These are phyloP conservation scores for Pediacus dermestoides DNA, from an alignment of 2,888 invertebrate species.

Conservation along the genomic window DNA sequence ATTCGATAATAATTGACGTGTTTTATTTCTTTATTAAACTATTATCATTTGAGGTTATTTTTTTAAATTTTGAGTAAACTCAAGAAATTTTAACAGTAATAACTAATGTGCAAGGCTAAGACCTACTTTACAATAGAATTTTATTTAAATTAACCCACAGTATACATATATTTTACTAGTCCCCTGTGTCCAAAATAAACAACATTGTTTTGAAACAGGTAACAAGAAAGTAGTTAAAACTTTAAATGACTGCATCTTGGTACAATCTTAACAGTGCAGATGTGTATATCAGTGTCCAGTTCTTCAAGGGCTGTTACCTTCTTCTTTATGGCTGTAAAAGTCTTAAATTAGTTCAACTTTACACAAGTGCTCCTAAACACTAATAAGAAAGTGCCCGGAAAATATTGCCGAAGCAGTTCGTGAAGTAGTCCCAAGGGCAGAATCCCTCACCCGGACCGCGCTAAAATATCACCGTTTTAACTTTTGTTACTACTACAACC, in stretches of 20 bases:
- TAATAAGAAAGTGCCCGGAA: conserved; percentile 49
- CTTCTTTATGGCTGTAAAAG: conserved; percentile 49
- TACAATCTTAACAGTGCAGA: conserved; percentile 35
- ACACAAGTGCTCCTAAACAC: conserved; percentile 48
- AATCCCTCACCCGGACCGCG: conserved; percentile 38
- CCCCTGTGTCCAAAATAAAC: background rate
- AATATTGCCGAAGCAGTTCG: conserved; percentile 43
- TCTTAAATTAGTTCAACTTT: conserved; percentile 51
- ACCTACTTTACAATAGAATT: too few relatives aligned
- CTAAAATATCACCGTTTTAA: conserved; percentile 40
- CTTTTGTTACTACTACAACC: conserved; percentile 30
- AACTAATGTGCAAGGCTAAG: too few relatives aligned
- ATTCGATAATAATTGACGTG: too few relatives aligned
- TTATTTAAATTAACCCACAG: too few relatives aligned
- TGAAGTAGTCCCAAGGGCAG: conserved; percentile 42
- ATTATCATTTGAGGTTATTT: too few relatives aligned
- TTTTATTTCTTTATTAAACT: too few relatives aligned
- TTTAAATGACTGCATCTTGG: conserved; percentile 31
- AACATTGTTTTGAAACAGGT: conserved; percentile 20
- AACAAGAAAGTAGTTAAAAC: conserved; percentile 37
- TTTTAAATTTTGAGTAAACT: too few relatives aligned
- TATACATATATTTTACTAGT: too few relatives aligned
- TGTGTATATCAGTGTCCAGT: conserved; percentile 44
- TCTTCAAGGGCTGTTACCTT: conserved; percentile 49
- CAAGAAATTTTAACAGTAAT: too few relatives aligned